Evolutionary conservation across 1,140 invertebrate species (phyloP).

Genomic region (Bombus waltoni): DNA sequence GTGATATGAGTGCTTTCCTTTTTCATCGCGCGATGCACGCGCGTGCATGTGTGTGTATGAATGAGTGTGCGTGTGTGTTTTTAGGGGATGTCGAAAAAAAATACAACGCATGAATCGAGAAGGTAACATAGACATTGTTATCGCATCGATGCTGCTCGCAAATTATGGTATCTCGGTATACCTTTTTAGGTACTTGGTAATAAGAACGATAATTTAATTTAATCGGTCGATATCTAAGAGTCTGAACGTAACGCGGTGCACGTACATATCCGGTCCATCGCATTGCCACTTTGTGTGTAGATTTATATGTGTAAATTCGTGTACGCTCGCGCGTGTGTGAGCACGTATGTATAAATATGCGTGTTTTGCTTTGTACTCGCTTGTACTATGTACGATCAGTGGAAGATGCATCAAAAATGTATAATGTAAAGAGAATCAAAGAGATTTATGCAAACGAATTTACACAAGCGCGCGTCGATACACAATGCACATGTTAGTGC

Average conservation of each 20-base stretch:
- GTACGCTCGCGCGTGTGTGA: too few relatives aligned
- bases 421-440: constrained; percentile 3
- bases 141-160: constrained; percentile 33
- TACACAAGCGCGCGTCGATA: background rate
- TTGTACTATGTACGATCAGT: constrained; percentile 21
- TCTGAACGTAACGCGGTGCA: constrained; percentile 44
- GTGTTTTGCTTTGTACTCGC: constrained; percentile 1
- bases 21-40: background rate
- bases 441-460: constrained; percentile 38
- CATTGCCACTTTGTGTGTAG: background rate
- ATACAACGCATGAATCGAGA: constrained; percentile 40
- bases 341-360: background rate
- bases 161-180: constrained; percentile 53
- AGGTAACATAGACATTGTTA: constrained; percentile 5
- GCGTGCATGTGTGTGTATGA: background rate
- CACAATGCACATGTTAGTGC: background rate
- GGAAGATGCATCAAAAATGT: constrained; percentile 39
- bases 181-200: constrained; percentile 64
- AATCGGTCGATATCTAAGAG: constrained; percentile 50
- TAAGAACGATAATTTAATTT: constrained; percentile 55
- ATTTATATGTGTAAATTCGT: background rate
- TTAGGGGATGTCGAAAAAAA: constrained; percentile 8
- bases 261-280: background rate
- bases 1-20: constrained; percentile 47
- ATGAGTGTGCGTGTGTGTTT: too few relatives aligned